Conservation (phyloP, 2,888 invertebrate genomes). For the Melangyna quadrimaculata region DNA sequence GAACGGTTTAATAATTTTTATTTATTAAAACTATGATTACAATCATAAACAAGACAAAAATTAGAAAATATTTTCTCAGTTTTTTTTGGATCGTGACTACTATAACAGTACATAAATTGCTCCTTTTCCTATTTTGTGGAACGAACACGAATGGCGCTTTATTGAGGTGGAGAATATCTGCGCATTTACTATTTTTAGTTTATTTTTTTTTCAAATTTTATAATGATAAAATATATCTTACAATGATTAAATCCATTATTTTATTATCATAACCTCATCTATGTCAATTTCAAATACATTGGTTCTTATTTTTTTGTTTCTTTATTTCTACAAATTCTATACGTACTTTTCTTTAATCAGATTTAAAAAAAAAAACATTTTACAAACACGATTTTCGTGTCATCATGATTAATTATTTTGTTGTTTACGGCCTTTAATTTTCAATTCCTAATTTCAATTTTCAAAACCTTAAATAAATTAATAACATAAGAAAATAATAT, state of each 20-base stretch:
- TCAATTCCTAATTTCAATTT: background rate
- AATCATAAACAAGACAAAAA: conserved; percentile 30
- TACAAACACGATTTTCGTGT: background rate
- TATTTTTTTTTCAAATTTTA: background rate
- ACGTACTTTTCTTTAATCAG: background rate
- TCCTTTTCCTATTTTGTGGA: conserved; percentile 32
- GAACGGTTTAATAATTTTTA: conserved; percentile 51
- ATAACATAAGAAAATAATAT: conserved; percentile 1
- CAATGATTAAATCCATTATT: conserved; percentile 16
- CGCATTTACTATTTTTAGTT: conserved; percentile 8
- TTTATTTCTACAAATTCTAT: conserved; percentile 13
- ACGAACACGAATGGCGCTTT: conserved; percentile 44
- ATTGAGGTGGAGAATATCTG: background rate
- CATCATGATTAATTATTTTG: background rate
- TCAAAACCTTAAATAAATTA: conserved; percentile 1
- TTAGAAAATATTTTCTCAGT: background rate
- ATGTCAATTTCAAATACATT: conserved; percentile 30
- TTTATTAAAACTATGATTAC: conserved; percentile 49
- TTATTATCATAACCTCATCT: conserved; percentile 28
- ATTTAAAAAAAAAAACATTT: conserved; percentile 14
- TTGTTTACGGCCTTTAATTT: background rate
- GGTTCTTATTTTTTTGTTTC: background rate
- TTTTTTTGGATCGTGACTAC: conserved; percentile 31
- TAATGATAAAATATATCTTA: conserved; percentile 28
- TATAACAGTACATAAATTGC: conserved; percentile 21